Conservation (phyloP, 35 echinoderm and acorn worm species). For the Ophiothrix spiculata region DNA sequence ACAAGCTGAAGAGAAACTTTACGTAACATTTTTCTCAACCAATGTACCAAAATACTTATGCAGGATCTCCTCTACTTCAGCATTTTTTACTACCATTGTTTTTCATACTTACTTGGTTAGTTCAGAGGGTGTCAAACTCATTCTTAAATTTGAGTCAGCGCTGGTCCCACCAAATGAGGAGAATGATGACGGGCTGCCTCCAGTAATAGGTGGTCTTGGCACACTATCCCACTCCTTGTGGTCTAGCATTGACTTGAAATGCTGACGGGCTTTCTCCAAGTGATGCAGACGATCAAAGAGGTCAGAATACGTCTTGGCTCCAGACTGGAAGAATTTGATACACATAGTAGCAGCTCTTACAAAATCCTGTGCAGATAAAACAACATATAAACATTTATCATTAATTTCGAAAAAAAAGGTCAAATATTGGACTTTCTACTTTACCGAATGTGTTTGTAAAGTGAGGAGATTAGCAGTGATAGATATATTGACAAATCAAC, state of each 20-base stretch:
- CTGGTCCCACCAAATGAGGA: slow-evolving; percentile 11
- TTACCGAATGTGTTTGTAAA: no score
- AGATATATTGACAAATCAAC: no score
- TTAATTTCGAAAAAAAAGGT: background rate
- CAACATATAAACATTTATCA: background rate
- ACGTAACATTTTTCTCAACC: no score
- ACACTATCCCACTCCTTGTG: slow-evolving; percentile 58
- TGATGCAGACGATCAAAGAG: slow-evolving; percentile 78
- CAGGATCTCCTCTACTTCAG: no score
- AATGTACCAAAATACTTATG: no score
- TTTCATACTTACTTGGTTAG: slow-evolving; percentile 78
- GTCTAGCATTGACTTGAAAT: slow-evolving; percentile 55
- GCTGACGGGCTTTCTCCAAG: slow-evolving; percentile 57
- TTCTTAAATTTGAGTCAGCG: slow-evolving; percentile 38
- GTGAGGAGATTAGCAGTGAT: no score
- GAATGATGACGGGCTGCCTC: background rate
- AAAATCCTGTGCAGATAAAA: slow-evolving; percentile 63
- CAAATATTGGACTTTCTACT: background rate
- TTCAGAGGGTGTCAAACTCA: slow-evolving; percentile 68
- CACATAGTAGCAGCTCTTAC: slow-evolving; percentile 77
- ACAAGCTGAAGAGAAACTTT: no score
- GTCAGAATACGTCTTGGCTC: slow-evolving; percentile 50
- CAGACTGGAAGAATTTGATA: slow-evolving; percentile 79
- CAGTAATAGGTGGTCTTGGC: slow-evolving; percentile 20
- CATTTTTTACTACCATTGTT: background rate